Conservation (phyloP, 2,888 invertebrate species). For the Diogma glabrata region DNA sequence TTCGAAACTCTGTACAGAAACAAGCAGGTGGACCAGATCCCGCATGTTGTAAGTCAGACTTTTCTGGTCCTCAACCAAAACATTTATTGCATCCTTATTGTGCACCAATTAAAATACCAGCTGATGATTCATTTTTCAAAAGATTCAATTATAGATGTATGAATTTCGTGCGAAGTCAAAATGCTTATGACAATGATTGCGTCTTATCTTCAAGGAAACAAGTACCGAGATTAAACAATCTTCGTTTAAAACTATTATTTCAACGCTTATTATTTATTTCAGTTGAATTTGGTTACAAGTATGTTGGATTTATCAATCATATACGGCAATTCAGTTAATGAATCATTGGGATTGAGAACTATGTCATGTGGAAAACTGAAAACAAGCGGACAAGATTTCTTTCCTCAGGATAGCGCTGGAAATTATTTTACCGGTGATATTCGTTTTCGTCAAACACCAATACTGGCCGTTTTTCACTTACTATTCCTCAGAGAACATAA, state of each 20-base stretch:
- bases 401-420: not conserved
- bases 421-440: not conserved
- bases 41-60: not conserved
- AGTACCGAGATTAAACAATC: too few species aligned
- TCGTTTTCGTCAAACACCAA: not conserved
- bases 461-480: not conserved
- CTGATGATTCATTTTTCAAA: not conserved
- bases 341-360: not conserved
- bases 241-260: too few species aligned
- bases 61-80: not conserved
- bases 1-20: constrained; percentile 18
- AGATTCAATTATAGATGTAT: not conserved
- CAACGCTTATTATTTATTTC: too few species aligned
- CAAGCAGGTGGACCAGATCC: not conserved
- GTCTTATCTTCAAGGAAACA: constrained; percentile 44
- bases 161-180: not conserved
- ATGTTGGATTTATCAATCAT: not conserved
- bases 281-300: not conserved
- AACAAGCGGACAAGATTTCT: not conserved
- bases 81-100: not conserved
- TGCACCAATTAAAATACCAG: not conserved
- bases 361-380: not conserved
- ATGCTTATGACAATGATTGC: constrained; percentile 36
- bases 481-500: not conserved
- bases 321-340: not conserved